Evolutionary conservation across 2,113 vertebrate genomes (phyloP).

Genomic region (Glaucomys volans): DNA sequence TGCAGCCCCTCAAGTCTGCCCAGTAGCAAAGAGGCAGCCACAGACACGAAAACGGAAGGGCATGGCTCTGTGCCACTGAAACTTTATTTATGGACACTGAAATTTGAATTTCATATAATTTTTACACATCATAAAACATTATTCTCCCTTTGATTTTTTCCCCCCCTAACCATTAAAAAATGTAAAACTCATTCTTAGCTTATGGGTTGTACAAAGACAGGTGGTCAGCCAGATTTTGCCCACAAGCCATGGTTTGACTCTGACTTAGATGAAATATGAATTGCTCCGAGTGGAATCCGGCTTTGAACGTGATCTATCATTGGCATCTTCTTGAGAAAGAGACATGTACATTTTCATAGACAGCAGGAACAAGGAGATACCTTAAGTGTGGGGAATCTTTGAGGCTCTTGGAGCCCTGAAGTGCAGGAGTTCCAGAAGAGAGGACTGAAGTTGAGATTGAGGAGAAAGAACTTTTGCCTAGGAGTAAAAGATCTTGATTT

Average conservation of each 20-base stretch:
- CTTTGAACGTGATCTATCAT: background rate
- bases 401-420: background rate
- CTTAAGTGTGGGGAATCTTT: background rate
- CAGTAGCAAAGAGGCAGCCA: background rate
- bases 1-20: background rate
- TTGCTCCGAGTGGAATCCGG: background rate
- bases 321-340: background rate
- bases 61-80: background rate
- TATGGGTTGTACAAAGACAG: background rate
- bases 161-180: slow-evolving; percentile 2
- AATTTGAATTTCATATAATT: slow-evolving; percentile 55
- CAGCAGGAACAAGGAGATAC: background rate
- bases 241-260: background rate
- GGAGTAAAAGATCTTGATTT: background rate
- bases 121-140: slow-evolving; percentile 56
- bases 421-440: background rate
- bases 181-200: slow-evolving; percentile 1
- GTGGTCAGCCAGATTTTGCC: background rate
- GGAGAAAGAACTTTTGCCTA: background rate
- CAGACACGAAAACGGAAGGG: background rate
- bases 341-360: background rate
- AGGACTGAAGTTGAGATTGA: background rate
- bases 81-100: slow-evolving; percentile 39
- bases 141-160: slow-evolving; percentile 19
- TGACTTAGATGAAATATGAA: background rate